These are phyloP conservation scores for Mesodorylaimus sp. DNA, from an alignment of 2,888 invertebrate species.

Conservation along the genomic window DNA sequence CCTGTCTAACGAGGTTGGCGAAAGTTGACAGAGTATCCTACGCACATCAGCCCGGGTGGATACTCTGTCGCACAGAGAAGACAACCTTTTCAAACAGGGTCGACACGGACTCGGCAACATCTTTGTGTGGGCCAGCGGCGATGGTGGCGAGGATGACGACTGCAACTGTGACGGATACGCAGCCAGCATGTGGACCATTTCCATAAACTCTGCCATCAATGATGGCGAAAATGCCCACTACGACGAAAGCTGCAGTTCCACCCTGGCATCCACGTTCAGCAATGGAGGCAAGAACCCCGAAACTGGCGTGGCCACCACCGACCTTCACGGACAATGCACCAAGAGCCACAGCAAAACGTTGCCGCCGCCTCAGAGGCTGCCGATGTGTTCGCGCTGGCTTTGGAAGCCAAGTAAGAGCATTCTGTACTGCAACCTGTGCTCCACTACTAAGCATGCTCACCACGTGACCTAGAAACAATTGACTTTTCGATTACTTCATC, in stretches of 20 bases:
- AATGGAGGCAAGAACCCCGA: conserved; percentile 94
- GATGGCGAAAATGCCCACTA: conserved; percentile 99
- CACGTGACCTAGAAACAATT: no score
- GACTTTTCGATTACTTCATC: no score
- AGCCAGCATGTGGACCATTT: conserved; percentile 99
- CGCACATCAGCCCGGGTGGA: no score
- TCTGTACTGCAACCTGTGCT: no score
- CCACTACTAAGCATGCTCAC: no score
- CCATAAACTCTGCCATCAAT: conserved; percentile 97
- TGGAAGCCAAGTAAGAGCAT: conserved; percentile 91
- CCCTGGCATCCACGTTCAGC: conserved; percentile 92
- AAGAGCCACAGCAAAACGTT: conserved; percentile 97
- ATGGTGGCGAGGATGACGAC: conserved; percentile 95
- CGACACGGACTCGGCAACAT: conserved; percentile 89
- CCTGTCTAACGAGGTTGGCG: no score
- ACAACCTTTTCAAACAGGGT: conserved; percentile 46
- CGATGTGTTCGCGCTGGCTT: conserved; percentile 84
- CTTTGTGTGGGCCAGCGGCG: conserved; percentile 99
- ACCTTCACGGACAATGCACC: conserved; percentile 93
- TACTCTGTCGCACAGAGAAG: no score
- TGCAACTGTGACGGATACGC: conserved; percentile 99
- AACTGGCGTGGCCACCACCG: conserved; percentile 94
- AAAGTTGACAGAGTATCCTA: no score
- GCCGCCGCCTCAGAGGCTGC: conserved; percentile 99
- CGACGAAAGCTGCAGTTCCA: conserved; percentile 96